phyloP scores from a whole-genome alignment of 2,113 vertebrate genomes.

The Cynopterus brachyotis region DNA sequence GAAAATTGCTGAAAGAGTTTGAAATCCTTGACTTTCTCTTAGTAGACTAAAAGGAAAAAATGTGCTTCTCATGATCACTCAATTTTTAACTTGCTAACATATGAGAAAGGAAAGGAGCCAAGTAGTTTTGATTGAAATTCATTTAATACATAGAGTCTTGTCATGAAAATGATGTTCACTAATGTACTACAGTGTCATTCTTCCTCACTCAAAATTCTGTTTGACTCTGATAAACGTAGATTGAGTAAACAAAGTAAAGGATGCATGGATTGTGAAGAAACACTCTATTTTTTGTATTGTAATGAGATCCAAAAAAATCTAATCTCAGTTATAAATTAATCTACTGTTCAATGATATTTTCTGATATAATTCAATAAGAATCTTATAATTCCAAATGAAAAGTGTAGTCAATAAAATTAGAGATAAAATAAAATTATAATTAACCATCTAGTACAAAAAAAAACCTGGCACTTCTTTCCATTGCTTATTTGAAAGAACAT shows the following conservation, averaged over 20 bases:
- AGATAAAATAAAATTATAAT: neutral
- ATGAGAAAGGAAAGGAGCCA: neutral
- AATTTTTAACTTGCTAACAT: neutral
- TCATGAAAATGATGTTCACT: neutral
- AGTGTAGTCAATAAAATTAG: neutral
- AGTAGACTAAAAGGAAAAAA: neutral
- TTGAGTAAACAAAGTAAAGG: neutral
- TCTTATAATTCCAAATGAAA: constrained; percentile 8
- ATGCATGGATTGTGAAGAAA: neutral
- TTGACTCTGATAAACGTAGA: neutral
- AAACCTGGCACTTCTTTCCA: neutral
- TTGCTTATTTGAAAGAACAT: neutral
- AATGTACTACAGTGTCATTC: neutral
- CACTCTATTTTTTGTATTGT: neutral
- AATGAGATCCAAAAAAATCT: neutral
- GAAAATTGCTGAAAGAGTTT: neutral
- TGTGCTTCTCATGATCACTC: neutral
- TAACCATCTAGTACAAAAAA: neutral
- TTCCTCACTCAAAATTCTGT: neutral
- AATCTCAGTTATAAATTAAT: neutral
- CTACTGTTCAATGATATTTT: neutral
- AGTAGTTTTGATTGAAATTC: neutral
- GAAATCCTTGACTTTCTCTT: neutral
- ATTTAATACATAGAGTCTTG: neutral
- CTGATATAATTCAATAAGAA: neutral